A percentile compares a stretch with the other conserved stretches of the same genome.
Evolutionary conservation across 2,888 invertebrate species (phyloP).

Genomic region (Papilio demoleus): DNA sequence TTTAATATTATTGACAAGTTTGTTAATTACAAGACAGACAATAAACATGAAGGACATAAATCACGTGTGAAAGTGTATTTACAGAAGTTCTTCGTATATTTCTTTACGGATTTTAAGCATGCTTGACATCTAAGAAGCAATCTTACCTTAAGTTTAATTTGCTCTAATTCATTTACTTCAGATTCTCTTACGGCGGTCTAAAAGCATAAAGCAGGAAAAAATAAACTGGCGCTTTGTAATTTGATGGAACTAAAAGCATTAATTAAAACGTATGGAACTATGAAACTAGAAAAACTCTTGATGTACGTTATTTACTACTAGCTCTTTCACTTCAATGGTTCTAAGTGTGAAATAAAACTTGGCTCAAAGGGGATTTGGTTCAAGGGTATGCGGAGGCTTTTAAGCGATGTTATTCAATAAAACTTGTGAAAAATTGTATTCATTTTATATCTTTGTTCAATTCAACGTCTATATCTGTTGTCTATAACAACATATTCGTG

Average conservation of each 20-base stretch:
- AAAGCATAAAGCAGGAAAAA: conserved; percentile 68
- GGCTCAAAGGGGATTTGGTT: conserved; percentile 29
- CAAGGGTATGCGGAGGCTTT: conserved; percentile 25
- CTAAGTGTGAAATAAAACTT: conserved; percentile 18
- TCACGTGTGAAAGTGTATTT: conserved; percentile 6
- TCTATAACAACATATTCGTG: background rate
- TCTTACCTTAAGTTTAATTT: conserved; percentile 79
- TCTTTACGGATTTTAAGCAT: conserved; percentile 14
- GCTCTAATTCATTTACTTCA: conserved; percentile 63
- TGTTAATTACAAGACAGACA: conserved; percentile 65
- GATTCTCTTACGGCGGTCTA: conserved; percentile 73
- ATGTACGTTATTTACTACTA: background rate
- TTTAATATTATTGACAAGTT: conserved; percentile 52
- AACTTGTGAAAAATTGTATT: background rate
- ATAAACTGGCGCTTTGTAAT: conserved; percentile 57
- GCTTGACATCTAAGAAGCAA: conserved; percentile 36
- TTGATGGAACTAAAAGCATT: background rate
- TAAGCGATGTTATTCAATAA: background rate
- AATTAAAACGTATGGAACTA: background rate
- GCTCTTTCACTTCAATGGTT: background rate
- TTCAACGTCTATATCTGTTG: background rate
- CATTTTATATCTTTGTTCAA: background rate
- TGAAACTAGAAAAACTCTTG: background rate
- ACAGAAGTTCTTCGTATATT: conserved; percentile 15
- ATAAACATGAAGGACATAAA: conserved; percentile 28